Conservation (phyloP, 2,113 vertebrate genomes). For the Zapus hudsonius region DNA sequence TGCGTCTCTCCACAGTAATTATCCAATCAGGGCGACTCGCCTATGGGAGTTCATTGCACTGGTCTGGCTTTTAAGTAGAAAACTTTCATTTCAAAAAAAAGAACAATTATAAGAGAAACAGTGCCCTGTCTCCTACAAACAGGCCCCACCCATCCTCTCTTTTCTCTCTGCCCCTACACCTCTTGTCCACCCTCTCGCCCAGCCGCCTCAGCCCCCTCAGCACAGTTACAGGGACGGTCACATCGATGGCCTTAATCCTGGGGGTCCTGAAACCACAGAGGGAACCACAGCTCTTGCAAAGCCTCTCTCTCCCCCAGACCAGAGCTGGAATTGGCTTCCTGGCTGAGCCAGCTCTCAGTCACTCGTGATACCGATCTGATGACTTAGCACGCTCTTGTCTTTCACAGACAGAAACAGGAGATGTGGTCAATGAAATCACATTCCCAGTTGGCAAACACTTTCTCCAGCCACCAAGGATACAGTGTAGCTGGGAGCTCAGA, state of each 20-base stretch:
- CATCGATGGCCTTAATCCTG: neutral
- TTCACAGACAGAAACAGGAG: neutral
- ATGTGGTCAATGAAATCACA: rapidly evolving
- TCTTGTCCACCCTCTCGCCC: neutral
- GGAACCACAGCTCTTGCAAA: neutral
- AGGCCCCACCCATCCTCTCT: neutral
- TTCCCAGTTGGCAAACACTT: neutral
- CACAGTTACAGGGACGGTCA: neutral
- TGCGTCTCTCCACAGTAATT: rapidly evolving
- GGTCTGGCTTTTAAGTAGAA: too few species aligned
- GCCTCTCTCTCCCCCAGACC: neutral
- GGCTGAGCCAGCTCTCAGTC: neutral
- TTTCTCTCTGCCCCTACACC: neutral
- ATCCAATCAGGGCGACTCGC: rapidly evolving
- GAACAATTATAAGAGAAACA: neutral
- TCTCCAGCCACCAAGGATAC: neutral
- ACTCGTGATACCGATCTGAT: neutral
- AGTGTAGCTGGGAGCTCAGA: neutral
- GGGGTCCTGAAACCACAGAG: neutral
- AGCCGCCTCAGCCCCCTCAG: neutral
- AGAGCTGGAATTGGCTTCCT: neutral
- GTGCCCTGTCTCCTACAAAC: neutral
- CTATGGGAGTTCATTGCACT: too few species aligned
- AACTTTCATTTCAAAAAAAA: too few species aligned
- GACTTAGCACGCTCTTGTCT: neutral